Evolutionary conservation across 2,888 invertebrate species (phyloP).

Genomic region (Idaea straminata): DNA sequence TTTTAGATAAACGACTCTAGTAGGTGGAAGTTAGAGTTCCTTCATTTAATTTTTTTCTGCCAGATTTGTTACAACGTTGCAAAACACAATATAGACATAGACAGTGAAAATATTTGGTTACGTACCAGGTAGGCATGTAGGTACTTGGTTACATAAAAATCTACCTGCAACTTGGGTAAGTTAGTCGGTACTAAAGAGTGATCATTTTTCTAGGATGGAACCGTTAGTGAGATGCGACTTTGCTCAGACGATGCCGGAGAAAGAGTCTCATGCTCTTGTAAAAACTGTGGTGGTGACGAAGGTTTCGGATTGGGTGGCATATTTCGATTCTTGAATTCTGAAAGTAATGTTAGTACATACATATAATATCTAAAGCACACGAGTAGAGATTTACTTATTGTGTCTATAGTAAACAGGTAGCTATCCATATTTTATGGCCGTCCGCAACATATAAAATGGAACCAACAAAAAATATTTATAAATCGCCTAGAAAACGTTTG

Average conservation of each 20-base stretch:
- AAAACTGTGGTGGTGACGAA: conserved; percentile 21
- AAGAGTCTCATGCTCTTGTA: conserved; percentile 43
- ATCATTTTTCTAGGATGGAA: conserved; percentile 49
- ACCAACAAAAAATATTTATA: too few relatives aligned
- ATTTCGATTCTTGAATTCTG: neutral
- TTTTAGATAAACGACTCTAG: too few relatives aligned
- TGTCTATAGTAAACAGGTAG: too few relatives aligned
- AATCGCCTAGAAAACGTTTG: neutral
- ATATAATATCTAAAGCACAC: neutral
- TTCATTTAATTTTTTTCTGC: too few relatives aligned
- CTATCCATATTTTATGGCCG: too few relatives aligned
- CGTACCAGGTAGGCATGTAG: too few relatives aligned
- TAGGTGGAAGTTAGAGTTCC: too few relatives aligned
- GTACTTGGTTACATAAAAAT: neutral
- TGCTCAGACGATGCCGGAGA: conserved; percentile 55
- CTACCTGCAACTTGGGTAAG: neutral
- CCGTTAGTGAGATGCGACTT: conserved; percentile 44
- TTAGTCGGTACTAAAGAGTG: conserved; percentile 3
- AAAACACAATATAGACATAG: too few relatives aligned
- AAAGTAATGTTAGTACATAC: neutral
- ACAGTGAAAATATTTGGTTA: too few relatives aligned
- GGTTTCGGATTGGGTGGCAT: neutral
- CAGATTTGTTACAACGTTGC: too few relatives aligned
- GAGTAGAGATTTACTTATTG: neutral
- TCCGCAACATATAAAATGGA: too few relatives aligned